Percentiles rank a stretch among this genome's conserved stretches.
Conservation (phyloP, 2,888 invertebrate species). For the Leucoma salicis region DNA sequence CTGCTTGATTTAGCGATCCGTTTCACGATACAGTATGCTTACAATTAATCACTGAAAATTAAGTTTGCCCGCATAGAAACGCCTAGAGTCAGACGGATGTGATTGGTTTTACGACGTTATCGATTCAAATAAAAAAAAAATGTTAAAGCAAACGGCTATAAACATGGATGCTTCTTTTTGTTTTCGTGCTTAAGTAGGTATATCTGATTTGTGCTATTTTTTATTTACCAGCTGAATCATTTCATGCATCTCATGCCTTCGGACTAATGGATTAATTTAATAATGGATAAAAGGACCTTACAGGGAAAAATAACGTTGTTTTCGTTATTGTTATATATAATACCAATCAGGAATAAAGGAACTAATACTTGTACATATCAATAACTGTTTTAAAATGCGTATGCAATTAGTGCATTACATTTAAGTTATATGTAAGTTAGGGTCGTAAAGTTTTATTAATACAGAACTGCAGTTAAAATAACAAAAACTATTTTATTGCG, state of each 20-base stretch:
- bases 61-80: conserved; percentile 44
- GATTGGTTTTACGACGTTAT: conserved; percentile 42
- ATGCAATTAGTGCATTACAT: too few species aligned
- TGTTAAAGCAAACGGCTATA: conserved; percentile 16
- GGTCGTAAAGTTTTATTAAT: too few species aligned
- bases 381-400: too few species aligned
- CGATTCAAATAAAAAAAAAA: conserved; percentile 41
- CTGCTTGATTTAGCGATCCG: conserved; percentile 36
- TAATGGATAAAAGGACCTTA: too few species aligned
- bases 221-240: not conserved
- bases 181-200: too few species aligned
- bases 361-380: too few species aligned
- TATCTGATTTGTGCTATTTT: not conserved
- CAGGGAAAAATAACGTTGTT: too few species aligned
- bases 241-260: too few species aligned
- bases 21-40: conserved; percentile 41
- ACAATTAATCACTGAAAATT: conserved; percentile 42
- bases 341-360: too few species aligned
- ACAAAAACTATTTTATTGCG: not conserved
- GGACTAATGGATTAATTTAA: too few species aligned
- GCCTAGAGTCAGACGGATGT: conserved; percentile 44
- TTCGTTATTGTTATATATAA: too few species aligned
- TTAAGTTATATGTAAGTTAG: too few species aligned
- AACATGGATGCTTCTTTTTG: conserved; percentile 14
- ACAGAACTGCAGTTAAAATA: not conserved